Percentiles rank a stretch among this genome's conserved stretches.
phyloP scores from a whole-genome alignment of 2,888 invertebrate genomes.

The Urechis unicinctus region DNA sequence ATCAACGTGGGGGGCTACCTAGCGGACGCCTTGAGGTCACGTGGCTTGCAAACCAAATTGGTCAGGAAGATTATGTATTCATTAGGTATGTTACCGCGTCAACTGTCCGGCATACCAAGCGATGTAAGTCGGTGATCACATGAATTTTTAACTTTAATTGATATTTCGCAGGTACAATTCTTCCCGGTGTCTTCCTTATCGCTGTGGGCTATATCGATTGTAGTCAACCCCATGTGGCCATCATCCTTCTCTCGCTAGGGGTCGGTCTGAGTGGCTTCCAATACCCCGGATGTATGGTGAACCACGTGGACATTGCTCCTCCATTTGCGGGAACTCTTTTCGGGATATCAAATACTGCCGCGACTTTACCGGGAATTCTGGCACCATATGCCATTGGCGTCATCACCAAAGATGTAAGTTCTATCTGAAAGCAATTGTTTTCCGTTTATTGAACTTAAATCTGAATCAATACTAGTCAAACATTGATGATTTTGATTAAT shows the following conservation, averaged over 20 bases:
- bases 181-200: not conserved
- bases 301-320: slow-evolving; percentile 25
- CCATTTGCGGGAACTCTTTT: slow-evolving; percentile 22
- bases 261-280: not conserved
- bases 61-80: no score
- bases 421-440: no score
- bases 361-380: slow-evolving; percentile 22
- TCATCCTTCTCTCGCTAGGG: not conserved
- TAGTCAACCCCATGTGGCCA: not conserved
- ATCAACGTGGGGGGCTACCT: not conserved
- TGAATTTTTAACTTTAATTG: no score
- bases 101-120: no score
- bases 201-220: not conserved
- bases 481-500: no score
- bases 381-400: slow-evolving; percentile 8
- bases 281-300: slow-evolving; percentile 6
- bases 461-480: no score
- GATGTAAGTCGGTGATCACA: no score
- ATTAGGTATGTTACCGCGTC: no score
- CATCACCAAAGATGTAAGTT: not conserved
- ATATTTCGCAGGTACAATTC: no score
- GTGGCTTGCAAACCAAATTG: no score
- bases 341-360: slow-evolving; percentile 24
- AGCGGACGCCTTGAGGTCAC: not conserved
- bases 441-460: no score